phyloP scores from a whole-genome alignment of 1,140 invertebrate species.

The Danaus plexippus region DNA sequence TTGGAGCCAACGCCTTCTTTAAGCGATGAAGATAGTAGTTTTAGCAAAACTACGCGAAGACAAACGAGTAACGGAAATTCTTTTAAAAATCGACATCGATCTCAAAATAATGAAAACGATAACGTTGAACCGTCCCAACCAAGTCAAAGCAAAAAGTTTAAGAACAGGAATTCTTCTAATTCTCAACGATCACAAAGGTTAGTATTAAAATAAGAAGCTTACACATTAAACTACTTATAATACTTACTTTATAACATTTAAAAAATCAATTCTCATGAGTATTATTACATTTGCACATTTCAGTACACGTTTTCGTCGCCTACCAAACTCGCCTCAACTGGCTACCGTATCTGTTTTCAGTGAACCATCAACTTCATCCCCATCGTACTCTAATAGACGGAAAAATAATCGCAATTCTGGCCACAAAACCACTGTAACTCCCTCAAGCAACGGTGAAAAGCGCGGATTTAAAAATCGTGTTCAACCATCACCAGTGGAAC shows the following conservation, averaged over 20 bases:
- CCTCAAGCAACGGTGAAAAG: slow-evolving; percentile 61
- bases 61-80: slow-evolving; percentile 56
- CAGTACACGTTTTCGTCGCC: slow-evolving; percentile 68
- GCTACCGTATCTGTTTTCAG: slow-evolving; percentile 77
- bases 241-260: slow-evolving; percentile 3
- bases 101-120: slow-evolving; percentile 50
- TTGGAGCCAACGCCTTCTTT: slow-evolving; percentile 77
- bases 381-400: slow-evolving; percentile 64
- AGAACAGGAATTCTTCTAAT: slow-evolving; percentile 55
- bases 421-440: slow-evolving; percentile 57
- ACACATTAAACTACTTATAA: not conserved
- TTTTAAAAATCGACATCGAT: slow-evolving; percentile 65
- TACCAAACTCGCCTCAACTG: slow-evolving; percentile 68
- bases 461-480: slow-evolving; percentile 75
- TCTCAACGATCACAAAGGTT: slow-evolving; percentile 58
- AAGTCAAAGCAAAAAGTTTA: slow-evolving; percentile 62
- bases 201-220: slow-evolving; percentile 4
- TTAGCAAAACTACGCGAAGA: slow-evolving; percentile 70
- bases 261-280: slow-evolving; percentile 14
- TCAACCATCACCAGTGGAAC: slow-evolving; percentile 72
- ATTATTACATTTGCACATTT: slow-evolving; percentile 26
- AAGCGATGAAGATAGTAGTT: slow-evolving; percentile 73
- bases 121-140: slow-evolving; percentile 35
- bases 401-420: slow-evolving; percentile 63
- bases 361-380: slow-evolving; percentile 58